phyloP scores from a whole-genome alignment of 2,888 invertebrate genomes.

The Andrena hattorfiana region DNA sequence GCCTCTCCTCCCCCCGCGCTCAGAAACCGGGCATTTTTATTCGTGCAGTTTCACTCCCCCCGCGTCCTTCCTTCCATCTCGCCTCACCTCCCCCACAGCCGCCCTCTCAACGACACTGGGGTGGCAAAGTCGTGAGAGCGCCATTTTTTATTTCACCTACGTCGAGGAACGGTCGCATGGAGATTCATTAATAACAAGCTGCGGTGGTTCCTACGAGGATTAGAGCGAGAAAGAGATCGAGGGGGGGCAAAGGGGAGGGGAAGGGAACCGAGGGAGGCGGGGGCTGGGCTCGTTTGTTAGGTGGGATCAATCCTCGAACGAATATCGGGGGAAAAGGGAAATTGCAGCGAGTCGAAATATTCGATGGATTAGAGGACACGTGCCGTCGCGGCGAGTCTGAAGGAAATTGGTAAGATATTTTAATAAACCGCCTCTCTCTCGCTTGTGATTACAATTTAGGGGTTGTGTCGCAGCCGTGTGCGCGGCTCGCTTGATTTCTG shows the following conservation, averaged over 20 bases:
- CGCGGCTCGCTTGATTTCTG: background rate
- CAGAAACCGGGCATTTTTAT: slow-evolving; percentile 82
- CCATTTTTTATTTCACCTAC: slow-evolving; percentile 78
- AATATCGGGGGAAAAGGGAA: slow-evolving; percentile 55
- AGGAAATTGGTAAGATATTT: slow-evolving; percentile 63
- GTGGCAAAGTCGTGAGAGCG: slow-evolving; percentile 75
- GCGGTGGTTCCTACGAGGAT: slow-evolving; percentile 70
- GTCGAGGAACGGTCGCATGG: slow-evolving; percentile 65
- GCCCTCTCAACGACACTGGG: slow-evolving; percentile 75
- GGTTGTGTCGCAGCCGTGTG: background rate
- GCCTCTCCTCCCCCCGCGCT: slow-evolving; percentile 25
- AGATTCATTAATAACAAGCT: slow-evolving; percentile 74
- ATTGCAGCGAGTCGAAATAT: slow-evolving; percentile 55
- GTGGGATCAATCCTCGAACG: slow-evolving; percentile 58
- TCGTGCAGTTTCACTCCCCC: slow-evolving; percentile 77
- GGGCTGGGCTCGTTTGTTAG: slow-evolving; percentile 58
- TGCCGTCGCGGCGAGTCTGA: slow-evolving; percentile 29
- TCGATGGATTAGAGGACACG: slow-evolving; percentile 65
- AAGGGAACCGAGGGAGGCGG: background rate
- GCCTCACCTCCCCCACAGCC: slow-evolving; percentile 69
- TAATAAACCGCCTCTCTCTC: slow-evolving; percentile 38
- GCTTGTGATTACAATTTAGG: slow-evolving; percentile 15
- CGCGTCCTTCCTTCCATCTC: slow-evolving; percentile 68
- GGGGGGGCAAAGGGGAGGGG: slow-evolving; percentile 16
- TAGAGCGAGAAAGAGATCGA: slow-evolving; percentile 55